These are phyloP conservation scores for Microcebus murinus DNA, from an alignment of 2,113 vertebrate genomes.

Conservation along the genomic window DNA sequence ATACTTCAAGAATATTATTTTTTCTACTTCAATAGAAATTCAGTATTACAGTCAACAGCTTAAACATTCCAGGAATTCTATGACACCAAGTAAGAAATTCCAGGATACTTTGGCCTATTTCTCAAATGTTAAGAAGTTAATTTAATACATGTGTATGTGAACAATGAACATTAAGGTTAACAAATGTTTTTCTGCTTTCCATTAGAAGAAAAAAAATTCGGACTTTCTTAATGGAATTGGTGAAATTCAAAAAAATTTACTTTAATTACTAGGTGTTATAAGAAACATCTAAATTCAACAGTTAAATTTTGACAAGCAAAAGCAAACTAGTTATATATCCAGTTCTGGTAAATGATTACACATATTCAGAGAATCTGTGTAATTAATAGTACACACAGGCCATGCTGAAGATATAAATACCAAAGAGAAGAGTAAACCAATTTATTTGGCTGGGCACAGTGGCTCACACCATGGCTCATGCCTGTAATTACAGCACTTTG, in stretches of 20 bases:
- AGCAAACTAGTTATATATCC: neutral
- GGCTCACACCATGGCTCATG: no score
- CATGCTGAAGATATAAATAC: neutral
- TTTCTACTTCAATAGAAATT: conserved; percentile 29
- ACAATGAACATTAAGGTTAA: neutral
- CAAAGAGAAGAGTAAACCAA: neutral
- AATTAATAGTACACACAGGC: neutral
- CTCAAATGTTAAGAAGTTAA: neutral
- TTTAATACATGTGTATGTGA: neutral
- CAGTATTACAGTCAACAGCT: neutral
- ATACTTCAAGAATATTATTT: neutral
- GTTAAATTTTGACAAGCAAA: conserved; percentile 26
- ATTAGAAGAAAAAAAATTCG: neutral
- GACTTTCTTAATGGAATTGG: neutral
- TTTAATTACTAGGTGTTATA: neutral
- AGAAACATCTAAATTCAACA: neutral
- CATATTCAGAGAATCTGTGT: conserved; percentile 1
- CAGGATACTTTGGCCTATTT: neutral
- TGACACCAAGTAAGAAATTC: neutral
- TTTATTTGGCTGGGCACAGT: neutral
- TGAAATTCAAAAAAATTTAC: conserved; percentile 21
- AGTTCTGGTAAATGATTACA: neutral
- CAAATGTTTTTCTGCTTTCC: neutral
- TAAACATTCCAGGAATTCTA: neutral
- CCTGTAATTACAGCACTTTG: no score